Evolutionary conservation across 35 echinoderm and acorn worm genomes (phyloP), one percentile per base, ranked within the genome.

Genomic region (Ptychodera flava): DNA sequence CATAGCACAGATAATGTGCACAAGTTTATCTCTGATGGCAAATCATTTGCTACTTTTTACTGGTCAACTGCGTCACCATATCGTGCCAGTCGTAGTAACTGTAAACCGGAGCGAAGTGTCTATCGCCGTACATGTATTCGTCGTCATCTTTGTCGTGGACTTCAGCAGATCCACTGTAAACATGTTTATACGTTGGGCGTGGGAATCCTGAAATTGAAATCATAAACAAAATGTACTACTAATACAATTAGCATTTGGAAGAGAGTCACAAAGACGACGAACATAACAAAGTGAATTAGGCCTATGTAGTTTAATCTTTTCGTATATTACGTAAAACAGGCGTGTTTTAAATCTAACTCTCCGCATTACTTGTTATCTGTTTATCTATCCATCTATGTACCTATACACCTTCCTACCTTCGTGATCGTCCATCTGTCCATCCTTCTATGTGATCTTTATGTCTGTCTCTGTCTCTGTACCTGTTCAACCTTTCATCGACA

Each of bases 71-170:
- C 22, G 45, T 64, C 6, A 64, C 45, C 45, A 64, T 64, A 64
- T 64, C 45, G 22, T 64, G 45, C 45, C 45, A 64, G 15, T 33
- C 90, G 79, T 93, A 97, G 78, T 91, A 97, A 36, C 80, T 92
- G 76, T 99, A 99, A 1, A 90, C 84, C 33, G 96, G 96, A 1
- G 93, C 92, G 78, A 85, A 99, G 1, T 38, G 77, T 53, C 86
- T 86, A 36, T 91, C 81, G 38, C 96, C 96, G 37, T 91, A 99
- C 1, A 88, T 91, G 37, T 90, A 99, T 35, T 99, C 96, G 35
- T 94, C 94, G 83, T 99, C 96, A 22, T 99, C 92, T 81, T 93
- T 86, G 32, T 99, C 96, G 28, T 88, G 88, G 33, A 99, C 94
- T 82, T 94, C 90, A 31, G 83, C 83, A 10, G 85, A 85, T 16